Conservation (phyloP, 2,888 invertebrate genomes). For the Elmis aenea region DNA sequence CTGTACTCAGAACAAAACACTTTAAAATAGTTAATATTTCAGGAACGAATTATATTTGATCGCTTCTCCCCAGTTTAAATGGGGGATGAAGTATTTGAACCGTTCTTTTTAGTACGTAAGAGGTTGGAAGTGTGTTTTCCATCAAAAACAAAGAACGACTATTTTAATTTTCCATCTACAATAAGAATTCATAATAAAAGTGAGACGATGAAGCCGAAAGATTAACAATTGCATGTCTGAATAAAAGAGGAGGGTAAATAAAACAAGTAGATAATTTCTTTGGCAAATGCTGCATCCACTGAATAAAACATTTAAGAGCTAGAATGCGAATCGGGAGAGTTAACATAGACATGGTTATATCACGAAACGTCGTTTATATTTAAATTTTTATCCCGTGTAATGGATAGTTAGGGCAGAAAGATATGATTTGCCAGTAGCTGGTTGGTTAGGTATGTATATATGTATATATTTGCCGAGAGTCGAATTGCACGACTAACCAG, state of each 20-base stretch:
- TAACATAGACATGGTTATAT: constrained; percentile 30
- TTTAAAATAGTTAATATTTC: constrained; percentile 15
- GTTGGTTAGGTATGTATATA: constrained; percentile 38
- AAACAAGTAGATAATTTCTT: constrained; percentile 44
- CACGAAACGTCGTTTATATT: constrained; percentile 38
- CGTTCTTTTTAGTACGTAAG: constrained; percentile 10
- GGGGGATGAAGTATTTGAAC: constrained; percentile 11
- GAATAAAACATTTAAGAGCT: constrained; percentile 36
- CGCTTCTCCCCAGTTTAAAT: constrained; percentile 10
- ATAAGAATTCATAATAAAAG: constrained; percentile 32
- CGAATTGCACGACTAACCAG: constrained; percentile 36
- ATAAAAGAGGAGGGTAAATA: constrained; percentile 38
- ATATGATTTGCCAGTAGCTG: constrained; percentile 40
- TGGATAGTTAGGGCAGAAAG: constrained; percentile 33
- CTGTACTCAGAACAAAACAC: constrained; percentile 12
- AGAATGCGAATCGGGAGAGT: constrained; percentile 25
- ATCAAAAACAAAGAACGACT: constrained; percentile 31
- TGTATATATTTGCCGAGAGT: constrained; percentile 38
- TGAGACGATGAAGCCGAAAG: constrained; percentile 28
- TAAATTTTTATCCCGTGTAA: constrained; percentile 37
- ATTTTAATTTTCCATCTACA: constrained; percentile 40
- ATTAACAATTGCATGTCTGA: constrained; percentile 39
- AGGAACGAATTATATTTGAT: constrained; percentile 15
- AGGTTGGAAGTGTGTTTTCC: no score
- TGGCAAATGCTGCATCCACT: constrained; percentile 40